A percentile compares a stretch with the other conserved stretches of the same genome.
These are phyloP conservation scores for Cyprinodon brontotheroides DNA, from an alignment of 2,113 vertebrate genomes.

Conservation along the genomic window DNA sequence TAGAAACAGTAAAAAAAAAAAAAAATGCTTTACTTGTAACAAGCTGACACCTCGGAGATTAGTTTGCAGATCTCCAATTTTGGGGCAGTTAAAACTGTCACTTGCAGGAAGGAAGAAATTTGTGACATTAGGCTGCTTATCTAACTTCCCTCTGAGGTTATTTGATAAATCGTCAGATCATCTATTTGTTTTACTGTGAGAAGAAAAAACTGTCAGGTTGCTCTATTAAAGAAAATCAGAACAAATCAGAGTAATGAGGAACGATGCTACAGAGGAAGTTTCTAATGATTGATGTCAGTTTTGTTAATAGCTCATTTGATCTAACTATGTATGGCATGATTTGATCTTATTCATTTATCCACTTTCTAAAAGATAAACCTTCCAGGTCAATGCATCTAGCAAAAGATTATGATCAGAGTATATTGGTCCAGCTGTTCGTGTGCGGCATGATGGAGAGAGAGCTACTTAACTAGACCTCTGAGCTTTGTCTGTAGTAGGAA, in stretches of 20 bases:
- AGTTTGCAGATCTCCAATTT: constrained; percentile 53
- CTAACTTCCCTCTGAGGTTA: constrained; percentile 9
- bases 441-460: too few relatives aligned
- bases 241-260: background rate
- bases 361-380: too few relatives aligned
- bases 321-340: background rate
- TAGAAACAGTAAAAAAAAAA: constrained; percentile 3
- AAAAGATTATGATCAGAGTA: too few relatives aligned
- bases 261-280: background rate
- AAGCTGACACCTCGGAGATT: constrained; percentile 54
- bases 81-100: constrained; percentile 54
- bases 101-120: constrained; percentile 29
- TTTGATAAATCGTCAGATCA: constrained; percentile 36
- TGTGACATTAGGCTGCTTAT: constrained; percentile 47
- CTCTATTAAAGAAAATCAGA: background rate
- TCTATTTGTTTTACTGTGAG: background rate
- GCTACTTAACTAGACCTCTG: too few relatives aligned
- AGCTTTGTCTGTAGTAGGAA: too few relatives aligned
- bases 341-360: background rate
- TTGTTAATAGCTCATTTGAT: background rate
- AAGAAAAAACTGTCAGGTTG: background rate
- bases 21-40: constrained; percentile 16
- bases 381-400: too few relatives aligned
- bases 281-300: background rate
- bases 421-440: too few relatives aligned